phyloP scores from a whole-genome alignment of 2,797 vertebrate species.

The Silurus lanzhouensis region DNA sequence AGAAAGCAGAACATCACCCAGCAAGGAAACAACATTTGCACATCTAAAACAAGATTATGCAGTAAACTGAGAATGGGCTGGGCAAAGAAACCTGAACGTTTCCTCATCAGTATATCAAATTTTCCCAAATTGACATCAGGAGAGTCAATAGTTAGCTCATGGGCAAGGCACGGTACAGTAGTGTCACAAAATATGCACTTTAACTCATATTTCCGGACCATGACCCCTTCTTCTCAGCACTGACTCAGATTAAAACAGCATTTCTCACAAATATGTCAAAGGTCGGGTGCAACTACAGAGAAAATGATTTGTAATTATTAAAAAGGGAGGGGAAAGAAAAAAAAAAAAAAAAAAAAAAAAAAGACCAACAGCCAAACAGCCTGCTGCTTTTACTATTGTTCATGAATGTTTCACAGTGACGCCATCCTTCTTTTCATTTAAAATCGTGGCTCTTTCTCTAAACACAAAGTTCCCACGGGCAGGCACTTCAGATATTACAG shows the following conservation, averaged over 20 bases:
- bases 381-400: constrained; percentile 40
- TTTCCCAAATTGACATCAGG: constrained; percentile 48
- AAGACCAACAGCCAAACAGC: constrained; percentile 53
- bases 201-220: constrained; percentile 32
- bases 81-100: constrained; percentile 69
- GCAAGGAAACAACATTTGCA: constrained; percentile 57
- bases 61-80: constrained; percentile 50
- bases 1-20: constrained; percentile 61
- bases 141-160: constrained; percentile 40
- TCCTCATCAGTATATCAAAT: constrained; percentile 54
- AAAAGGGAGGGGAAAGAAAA: background rate
- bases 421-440: constrained; percentile 57
- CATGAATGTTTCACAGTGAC: constrained; percentile 78
- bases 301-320: constrained; percentile 28
- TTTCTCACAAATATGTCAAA: constrained; percentile 37
- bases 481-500: constrained; percentile 62
- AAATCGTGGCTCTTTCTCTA: constrained; percentile 46
- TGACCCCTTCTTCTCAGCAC: constrained; percentile 31
- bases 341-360: constrained; percentile 39
- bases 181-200: constrained; percentile 41
- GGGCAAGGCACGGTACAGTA: constrained; percentile 59
- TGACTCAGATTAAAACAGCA: constrained; percentile 51
- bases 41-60: constrained; percentile 64
- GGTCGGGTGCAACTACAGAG: background rate
- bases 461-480: constrained; percentile 50